phyloP scores from a whole-genome alignment of 2,797 vertebrate genomes.

The Clamator glandarius region DNA sequence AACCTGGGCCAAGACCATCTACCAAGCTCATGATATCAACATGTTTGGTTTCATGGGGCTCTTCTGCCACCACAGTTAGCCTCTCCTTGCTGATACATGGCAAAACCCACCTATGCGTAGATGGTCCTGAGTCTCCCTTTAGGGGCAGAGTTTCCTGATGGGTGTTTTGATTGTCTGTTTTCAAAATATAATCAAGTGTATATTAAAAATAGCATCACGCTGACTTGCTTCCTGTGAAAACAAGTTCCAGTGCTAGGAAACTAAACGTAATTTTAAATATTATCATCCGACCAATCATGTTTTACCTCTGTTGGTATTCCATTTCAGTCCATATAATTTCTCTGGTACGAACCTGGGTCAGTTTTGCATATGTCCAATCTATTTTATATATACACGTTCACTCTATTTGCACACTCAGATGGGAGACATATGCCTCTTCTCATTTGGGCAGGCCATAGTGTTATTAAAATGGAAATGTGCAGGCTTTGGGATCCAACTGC shows the following conservation, averaged over 20 bases:
- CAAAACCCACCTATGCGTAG: rapidly evolving
- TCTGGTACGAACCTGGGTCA: conserved; percentile 53
- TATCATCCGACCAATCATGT: conserved; percentile 39
- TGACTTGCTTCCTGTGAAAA: conserved; percentile 18
- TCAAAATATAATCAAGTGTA: neutral
- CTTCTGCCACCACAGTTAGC: neutral
- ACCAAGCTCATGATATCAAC: neutral
- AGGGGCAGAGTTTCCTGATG: neutral
- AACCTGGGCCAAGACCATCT: neutral
- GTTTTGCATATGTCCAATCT: conserved; percentile 67
- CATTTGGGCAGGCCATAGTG: conserved; percentile 66
- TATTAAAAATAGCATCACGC: conserved; percentile 16
- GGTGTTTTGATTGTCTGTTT: conserved; percentile 3
- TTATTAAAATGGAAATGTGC: conserved; percentile 73
- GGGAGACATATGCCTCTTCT: conserved; percentile 68
- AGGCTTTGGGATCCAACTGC: conserved; percentile 59
- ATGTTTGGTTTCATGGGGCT: neutral
- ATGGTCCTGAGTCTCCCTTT: neutral
- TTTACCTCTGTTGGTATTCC: conserved; percentile 50
- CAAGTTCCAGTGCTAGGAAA: conserved; percentile 25
- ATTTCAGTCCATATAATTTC: conserved; percentile 50
- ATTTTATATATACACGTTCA: conserved; percentile 62
- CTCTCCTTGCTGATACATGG: neutral
- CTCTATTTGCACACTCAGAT: conserved; percentile 73
- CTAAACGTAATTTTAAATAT: conserved; percentile 19